phyloP scores from a whole-genome alignment of 2,113 vertebrate genomes.

The Takifugu flavidus region DNA sequence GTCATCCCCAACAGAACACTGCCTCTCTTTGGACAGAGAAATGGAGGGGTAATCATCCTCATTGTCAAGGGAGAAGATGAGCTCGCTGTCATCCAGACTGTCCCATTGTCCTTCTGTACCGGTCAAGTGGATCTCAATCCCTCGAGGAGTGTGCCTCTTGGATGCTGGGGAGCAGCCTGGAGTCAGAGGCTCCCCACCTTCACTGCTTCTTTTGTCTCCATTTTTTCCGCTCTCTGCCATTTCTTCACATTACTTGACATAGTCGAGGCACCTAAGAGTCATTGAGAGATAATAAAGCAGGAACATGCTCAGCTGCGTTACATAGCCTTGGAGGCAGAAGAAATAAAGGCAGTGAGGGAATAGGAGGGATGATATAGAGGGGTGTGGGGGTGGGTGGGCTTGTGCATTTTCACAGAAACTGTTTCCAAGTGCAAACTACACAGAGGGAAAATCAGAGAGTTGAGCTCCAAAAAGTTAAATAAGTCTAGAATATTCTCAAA shows the following conservation, averaged over 20 bases:
- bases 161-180: conserved; percentile 13
- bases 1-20: conserved; percentile 47
- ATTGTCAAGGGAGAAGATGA: conserved; percentile 67
- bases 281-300: conserved; percentile 40
- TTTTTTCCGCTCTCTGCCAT: conserved; percentile 72
- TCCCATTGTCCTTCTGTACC: conserved; percentile 70
- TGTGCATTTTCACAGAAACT: conserved; percentile 34
- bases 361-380: background rate
- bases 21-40: conserved; percentile 53
- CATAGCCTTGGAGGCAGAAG: conserved; percentile 15
- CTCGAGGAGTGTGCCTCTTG: conserved; percentile 57
- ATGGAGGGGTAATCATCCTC: conserved; percentile 58
- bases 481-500: conserved; percentile 31
- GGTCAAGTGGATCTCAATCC: conserved; percentile 76
- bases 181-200: conserved; percentile 9
- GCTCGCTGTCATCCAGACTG: conserved; percentile 64
- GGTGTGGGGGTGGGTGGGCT: conserved; percentile 1
- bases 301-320: conserved; percentile 37
- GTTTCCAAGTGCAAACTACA: conserved; percentile 14
- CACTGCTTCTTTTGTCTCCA: conserved; percentile 27
- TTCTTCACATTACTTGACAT: conserved; percentile 62
- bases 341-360: conserved; percentile 14
- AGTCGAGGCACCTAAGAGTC: conserved; percentile 41
- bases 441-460: conserved; percentile 3
- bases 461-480: conserved; percentile 21